Base-by-base conservation (phyloP, 2,797 vertebrate species). In the Melanogrammus aeglefinus region DNA sequence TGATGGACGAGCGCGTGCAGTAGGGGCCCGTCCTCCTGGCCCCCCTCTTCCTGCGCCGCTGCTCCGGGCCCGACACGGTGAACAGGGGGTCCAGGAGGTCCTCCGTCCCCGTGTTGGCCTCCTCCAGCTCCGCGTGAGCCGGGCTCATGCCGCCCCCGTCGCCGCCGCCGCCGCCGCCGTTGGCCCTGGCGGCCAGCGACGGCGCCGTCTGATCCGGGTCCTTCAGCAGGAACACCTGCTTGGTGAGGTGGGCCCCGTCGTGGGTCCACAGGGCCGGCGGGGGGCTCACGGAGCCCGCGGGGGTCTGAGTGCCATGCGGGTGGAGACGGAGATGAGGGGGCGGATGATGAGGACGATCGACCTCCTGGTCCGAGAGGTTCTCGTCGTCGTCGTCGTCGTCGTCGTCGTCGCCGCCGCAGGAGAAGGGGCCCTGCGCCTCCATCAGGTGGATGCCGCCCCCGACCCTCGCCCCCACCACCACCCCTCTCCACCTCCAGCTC, bases 181-280 rank as follows among this genome's bases (percentile, higher is more conserved):
- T 74, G 8, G 91, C 92, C 83, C 91, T 92, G 21, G 91, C 6
- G 21, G 76, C 82, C 33, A 84, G 81, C 41, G 73, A 63, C 0
- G 83, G 80, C 21, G 72, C 57, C 2, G 93, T 91, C 72, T 87
- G 87, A 66, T 93, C 92, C 6, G 77, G 72, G 73, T 91, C 90
- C 75, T 91, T 93, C 75, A 89, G 86, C 77, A 87, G 83, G 51
- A 93, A 94, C 21, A 90, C 74, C 47, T 88, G 85, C 77, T 94
- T 91, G 5, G 91, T 83, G 82, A 92, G 89, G 41, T 87, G 87
- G 77, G 86, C 93, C 79, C 95, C 92, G n/a, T 91, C 84, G 14
- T 92, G 95, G 14, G 93, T 95, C 96, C 96, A 97, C 12, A 96
- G 71, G 0, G 93, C 88, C 6, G 90, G 91, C 1, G 93, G 93